Evolutionary conservation across 2,113 vertebrate genomes (phyloP), one percentile per base, ranked within the genome.

Genomic region (Urocolius indicus): DNA sequence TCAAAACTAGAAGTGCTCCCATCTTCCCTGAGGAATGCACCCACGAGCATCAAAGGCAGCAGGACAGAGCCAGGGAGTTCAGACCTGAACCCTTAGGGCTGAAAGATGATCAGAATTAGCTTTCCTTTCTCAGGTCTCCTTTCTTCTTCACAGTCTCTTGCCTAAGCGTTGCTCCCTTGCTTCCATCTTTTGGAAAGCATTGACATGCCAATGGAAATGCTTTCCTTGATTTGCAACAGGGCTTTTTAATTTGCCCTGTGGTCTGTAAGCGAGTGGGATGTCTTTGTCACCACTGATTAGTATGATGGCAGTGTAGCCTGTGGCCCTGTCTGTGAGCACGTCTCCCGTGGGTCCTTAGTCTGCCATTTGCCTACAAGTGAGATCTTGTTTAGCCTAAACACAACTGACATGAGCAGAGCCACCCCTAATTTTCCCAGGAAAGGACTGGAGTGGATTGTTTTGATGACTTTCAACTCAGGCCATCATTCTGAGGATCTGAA

Each of bases 251-350:
- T 95, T 92, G 79, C 57, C 80, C 36, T 67, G 80, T 78, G 76
- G 65, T 74, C 65, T 96, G 90, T 92, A 84, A 94, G 30, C 0
- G 2, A 95, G 91, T 80, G 87, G 93, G 75, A 94, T 96, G 91
- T 91, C 78, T 92, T 66, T 94, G 89, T 93, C 95, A 87, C 77
- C 34, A 87, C 81, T 84, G 57, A 95, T 95, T 87, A 95, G 78
- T n/a, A 45, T 48, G 48, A 3, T 0, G 8, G 32, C 61, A 84
- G 81, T 0, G 0, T 6, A 68, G 84, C 73, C 65, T 32, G 2
- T 84, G 86, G 76, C 80, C 74, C 76, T 79, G 36, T 62, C 30
- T 89, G 66, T 89, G 77, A 92, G 57, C 84, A n/a, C 1, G 0
- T 91, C 67, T 95, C 74, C 93, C 9, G 0, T 85, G 81, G 59